Evolutionary conservation across 2,113 vertebrate genomes (phyloP).

Genomic region (Eidolon helvum): DNA sequence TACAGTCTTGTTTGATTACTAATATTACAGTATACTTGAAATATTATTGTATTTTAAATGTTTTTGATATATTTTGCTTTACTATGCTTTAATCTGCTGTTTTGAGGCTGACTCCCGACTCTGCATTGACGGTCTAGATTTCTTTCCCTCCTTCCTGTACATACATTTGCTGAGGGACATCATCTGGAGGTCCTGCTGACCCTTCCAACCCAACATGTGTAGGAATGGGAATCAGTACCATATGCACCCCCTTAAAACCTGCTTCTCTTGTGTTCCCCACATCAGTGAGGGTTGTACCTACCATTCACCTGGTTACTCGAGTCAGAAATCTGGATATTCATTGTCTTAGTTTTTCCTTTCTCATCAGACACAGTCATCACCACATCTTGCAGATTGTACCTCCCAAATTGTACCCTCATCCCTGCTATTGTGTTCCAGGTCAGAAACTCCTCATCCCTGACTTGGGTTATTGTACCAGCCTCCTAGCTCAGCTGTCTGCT

Average conservation of each 20-base stretch:
- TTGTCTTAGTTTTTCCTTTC: neutral
- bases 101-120: neutral
- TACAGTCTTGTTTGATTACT: neutral
- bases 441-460: neutral
- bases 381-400: neutral
- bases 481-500: neutral
- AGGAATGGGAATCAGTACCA: neutral
- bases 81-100: neutral
- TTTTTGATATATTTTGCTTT: slow-evolving; percentile 17
- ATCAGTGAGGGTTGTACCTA: neutral
- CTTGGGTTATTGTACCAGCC: neutral
- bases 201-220: neutral
- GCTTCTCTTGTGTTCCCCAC: neutral
- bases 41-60: neutral
- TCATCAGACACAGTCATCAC: neutral
- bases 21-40: neutral
- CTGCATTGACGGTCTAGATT: neutral
- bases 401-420: neutral
- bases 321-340: neutral
- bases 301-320: neutral
- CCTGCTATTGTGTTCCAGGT: neutral
- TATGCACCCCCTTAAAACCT: neutral
- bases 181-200: neutral
- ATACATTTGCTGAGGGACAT: neutral
- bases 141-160: neutral